These are phyloP conservation scores for Dermatemys mawii DNA, from an alignment of 2,113 vertebrate genomes.

Conservation along the genomic window DNA sequence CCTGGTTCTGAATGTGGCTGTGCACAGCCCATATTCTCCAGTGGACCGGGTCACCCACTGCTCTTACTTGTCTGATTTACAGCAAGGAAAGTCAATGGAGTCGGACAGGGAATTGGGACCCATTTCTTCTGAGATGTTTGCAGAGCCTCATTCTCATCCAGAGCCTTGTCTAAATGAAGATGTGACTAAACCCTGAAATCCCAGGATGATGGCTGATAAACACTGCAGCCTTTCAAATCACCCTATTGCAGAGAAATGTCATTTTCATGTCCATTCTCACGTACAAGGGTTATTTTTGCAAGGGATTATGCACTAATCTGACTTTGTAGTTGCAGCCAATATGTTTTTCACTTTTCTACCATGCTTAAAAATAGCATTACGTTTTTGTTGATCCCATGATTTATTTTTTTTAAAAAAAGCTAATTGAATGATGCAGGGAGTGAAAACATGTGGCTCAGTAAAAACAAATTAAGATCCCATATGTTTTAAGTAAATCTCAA, in stretches of 20 bases:
- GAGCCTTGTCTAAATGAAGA: not conserved
- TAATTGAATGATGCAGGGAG: slow-evolving; percentile 69
- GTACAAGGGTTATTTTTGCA: not conserved
- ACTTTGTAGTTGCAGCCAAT: slow-evolving; percentile 23
- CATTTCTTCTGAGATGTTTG: not conserved
- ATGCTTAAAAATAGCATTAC: slow-evolving; percentile 68
- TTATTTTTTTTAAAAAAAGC: slow-evolving; percentile 11
- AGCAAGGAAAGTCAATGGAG: not conserved
- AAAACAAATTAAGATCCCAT: slow-evolving; percentile 72
- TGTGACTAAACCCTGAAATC: not conserved
- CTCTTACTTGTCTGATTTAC: not conserved
- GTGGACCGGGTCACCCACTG: not conserved
- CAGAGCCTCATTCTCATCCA: not conserved
- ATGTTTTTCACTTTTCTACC: slow-evolving; percentile 66
- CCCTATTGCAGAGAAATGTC: not conserved
- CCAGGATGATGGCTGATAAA: not conserved
- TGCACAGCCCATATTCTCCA: not conserved
- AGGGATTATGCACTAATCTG: not conserved
- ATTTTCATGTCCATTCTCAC: not conserved
- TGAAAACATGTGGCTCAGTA: slow-evolving; percentile 69
- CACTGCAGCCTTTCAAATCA: not conserved
- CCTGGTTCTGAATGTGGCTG: not conserved
- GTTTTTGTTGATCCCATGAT: slow-evolving; percentile 61
- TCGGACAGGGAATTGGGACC: not conserved
- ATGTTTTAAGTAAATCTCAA: slow-evolving; percentile 71